These are phyloP conservation scores for Drosophila pectinifera DNA, from an alignment of 1,140 invertebrate species.

Conservation along the genomic window DNA sequence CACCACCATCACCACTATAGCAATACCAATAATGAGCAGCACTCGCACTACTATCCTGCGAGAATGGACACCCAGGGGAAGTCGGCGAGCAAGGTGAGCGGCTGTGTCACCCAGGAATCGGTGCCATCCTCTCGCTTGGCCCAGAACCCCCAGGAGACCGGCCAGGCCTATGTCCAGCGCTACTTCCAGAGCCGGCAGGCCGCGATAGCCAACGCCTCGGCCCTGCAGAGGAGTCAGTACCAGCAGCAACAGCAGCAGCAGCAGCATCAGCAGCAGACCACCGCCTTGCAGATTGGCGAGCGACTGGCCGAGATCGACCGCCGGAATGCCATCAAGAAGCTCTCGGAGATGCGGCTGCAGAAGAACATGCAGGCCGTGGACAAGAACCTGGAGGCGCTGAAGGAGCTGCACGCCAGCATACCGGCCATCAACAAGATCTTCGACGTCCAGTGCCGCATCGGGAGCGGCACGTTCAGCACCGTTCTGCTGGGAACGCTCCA, in stretches of 20 bases:
- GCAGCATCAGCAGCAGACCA: slow-evolving; percentile 1
- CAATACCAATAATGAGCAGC: not conserved
- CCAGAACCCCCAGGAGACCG: not conserved
- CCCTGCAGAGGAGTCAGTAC: not conserved
- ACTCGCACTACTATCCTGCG: not conserved
- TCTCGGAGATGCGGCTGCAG: slow-evolving; percentile 44
- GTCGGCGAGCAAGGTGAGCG: not conserved
- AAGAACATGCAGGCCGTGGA: slow-evolving; percentile 32
- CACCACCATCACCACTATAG: slow-evolving; percentile 27
- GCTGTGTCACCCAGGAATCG: not conserved
- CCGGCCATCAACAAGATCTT: slow-evolving; percentile 89
- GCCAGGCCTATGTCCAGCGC: not conserved
- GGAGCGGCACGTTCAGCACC: slow-evolving; percentile 93
- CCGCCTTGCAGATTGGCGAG: slow-evolving; percentile 33
- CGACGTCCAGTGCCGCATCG: slow-evolving; percentile 89
- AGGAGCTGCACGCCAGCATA: slow-evolving; percentile 86
- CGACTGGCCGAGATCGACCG: slow-evolving; percentile 45
- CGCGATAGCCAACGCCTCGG: not conserved
- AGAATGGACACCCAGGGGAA: not conserved
- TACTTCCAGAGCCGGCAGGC: slow-evolving; percentile 3
- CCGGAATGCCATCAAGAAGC: slow-evolving; percentile 50
- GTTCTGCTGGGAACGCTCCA: slow-evolving; percentile 91
- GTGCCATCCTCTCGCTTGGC: not conserved
- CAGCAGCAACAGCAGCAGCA: not conserved
- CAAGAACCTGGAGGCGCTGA: slow-evolving; percentile 84